A percentile compares a stretch with the other conserved stretches of the same genome.
Evolutionary conservation across 2,113 vertebrate species (phyloP).

Genomic region (Pteruthius melanotis): DNA sequence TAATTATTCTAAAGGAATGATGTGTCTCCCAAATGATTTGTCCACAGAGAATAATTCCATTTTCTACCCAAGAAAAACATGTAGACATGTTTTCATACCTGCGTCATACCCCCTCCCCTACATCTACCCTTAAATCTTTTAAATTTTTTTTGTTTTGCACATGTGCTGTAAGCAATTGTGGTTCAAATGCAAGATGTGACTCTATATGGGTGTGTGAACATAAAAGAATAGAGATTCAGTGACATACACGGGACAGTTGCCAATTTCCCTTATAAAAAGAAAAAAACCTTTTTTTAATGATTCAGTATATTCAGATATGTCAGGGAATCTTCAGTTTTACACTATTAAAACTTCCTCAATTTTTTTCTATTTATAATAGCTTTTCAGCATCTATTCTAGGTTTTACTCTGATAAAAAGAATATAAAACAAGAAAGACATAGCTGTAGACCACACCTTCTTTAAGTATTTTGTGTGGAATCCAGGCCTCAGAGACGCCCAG

Average conservation of each 20-base stretch:
- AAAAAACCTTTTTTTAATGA: neutral
- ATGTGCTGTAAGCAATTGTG: neutral
- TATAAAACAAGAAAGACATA: neutral
- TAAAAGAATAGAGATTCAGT: neutral
- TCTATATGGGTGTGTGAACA: neutral
- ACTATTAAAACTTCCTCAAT: neutral
- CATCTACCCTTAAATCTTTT: rapidly evolving
- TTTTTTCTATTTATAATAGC: neutral
- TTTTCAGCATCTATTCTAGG: neutral
- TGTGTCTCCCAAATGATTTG: neutral
- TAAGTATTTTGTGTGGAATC: neutral
- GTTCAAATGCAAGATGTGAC: neutral
- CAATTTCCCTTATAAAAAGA: neutral
- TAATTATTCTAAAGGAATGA: neutral
- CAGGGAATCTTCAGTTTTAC: neutral
- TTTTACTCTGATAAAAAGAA: neutral
- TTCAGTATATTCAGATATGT: neutral
- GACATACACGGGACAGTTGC: neutral
- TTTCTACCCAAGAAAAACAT: neutral
- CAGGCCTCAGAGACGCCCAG: neutral
- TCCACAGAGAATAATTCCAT: neutral
- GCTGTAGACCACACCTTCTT: neutral
- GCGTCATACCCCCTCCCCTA: neutral
- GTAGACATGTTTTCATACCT: neutral
- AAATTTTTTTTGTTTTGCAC: neutral